Percentiles rank a stretch among this genome's conserved stretches.
Conservation (phyloP, 2,113 vertebrate species). For the Misgurnus anguillicaudatus region DNA sequence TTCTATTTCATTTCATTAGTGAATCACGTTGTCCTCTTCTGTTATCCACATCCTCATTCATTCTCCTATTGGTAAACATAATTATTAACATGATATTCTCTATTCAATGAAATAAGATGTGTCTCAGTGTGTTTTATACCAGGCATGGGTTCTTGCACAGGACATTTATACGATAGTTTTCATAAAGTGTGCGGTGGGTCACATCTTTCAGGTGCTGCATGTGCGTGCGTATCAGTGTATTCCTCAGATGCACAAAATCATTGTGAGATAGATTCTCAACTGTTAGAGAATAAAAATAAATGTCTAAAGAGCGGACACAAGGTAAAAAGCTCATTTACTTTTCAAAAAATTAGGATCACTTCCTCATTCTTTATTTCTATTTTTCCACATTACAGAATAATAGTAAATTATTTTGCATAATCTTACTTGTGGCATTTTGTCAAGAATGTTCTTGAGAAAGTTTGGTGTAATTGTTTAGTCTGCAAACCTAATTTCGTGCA, state of each 20-base stretch:
- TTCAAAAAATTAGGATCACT: too few species aligned
- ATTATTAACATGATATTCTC: not conserved
- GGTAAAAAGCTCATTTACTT: too few species aligned
- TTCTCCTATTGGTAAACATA: slow-evolving; percentile 5
- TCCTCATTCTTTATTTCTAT: too few species aligned
- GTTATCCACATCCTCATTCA: slow-evolving; percentile 1
- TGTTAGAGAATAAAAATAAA: slow-evolving; percentile 30
- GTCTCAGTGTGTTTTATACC: slow-evolving; percentile 15
- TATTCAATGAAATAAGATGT: not conserved
- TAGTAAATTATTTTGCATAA: too few species aligned
- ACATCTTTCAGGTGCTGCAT: slow-evolving; percentile 97
- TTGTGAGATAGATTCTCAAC: slow-evolving; percentile 79
- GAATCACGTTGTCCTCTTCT: slow-evolving; percentile 11
- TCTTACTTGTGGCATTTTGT: too few species aligned
- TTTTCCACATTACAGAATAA: too few species aligned
- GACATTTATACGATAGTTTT: slow-evolving; percentile 91
- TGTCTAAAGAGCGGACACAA: not conserved
- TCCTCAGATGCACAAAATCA: slow-evolving; percentile 93
- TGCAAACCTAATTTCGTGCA: too few species aligned
- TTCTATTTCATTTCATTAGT: not conserved
- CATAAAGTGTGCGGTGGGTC: slow-evolving; percentile 89
- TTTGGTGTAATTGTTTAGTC: too few species aligned
- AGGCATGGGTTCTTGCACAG: not conserved
- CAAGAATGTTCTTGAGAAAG: too few species aligned
- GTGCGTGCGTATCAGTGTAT: slow-evolving; percentile 93